These are phyloP conservation scores for Callopanchax toddi DNA, from an alignment of 2,113 vertebrate genomes.

Conservation along the genomic window DNA sequence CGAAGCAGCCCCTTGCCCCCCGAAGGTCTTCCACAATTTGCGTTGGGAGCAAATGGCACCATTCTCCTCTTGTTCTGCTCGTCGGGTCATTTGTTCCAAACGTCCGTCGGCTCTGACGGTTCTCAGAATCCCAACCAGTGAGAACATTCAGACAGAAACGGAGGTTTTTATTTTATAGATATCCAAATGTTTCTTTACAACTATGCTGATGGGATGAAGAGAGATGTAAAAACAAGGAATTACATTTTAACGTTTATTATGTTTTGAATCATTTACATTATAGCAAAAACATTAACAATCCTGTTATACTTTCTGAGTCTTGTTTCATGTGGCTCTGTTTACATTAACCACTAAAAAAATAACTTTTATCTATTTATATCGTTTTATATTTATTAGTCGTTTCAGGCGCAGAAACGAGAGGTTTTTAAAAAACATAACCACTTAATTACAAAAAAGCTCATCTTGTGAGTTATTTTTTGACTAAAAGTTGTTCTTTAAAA, in stretches of 20 bases:
- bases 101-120: neutral
- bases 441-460: neutral
- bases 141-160: neutral
- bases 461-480: neutral
- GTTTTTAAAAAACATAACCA: neutral
- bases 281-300: slow-evolving; percentile 23
- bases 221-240: neutral
- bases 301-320: neutral
- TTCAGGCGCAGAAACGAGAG: neutral
- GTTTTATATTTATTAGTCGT: slow-evolving; percentile 30
- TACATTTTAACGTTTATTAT: neutral
- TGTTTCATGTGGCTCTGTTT: slow-evolving; percentile 23
- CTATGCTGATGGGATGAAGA: neutral
- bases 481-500: neutral
- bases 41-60: slow-evolving; percentile 16
- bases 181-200: neutral
- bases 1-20: slow-evolving; percentile 28
- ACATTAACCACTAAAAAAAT: slow-evolving; percentile 34
- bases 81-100: slow-evolving; percentile 1
- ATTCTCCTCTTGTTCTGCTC: slow-evolving; percentile 19
- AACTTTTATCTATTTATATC: slow-evolving; percentile 10
- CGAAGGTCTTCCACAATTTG: slow-evolving; percentile 32
- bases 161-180: neutral
- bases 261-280: slow-evolving; percentile 27
- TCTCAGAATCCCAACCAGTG: neutral